These are phyloP conservation scores for Drosophila yakuba DNA, from an alignment of 1,140 invertebrate genomes.

Conservation along the genomic window DNA sequence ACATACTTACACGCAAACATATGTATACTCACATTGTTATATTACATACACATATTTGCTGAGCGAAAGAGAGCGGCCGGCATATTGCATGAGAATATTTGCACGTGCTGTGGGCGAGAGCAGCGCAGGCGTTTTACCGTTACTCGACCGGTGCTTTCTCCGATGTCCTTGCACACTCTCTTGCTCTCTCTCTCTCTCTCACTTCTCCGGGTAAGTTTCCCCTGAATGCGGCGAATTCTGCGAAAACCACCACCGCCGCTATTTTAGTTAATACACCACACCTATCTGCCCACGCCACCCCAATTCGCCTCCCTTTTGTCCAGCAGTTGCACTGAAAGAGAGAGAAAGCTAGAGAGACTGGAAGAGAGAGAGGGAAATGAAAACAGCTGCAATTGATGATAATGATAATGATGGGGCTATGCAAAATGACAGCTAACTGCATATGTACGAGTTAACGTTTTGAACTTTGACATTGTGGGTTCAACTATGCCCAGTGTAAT, in stretches of 20 bases:
- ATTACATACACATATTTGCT: not conserved
- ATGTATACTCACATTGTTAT: not conserved
- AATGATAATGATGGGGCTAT: slow-evolving; percentile 36
- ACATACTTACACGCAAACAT: not conserved
- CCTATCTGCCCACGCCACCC: slow-evolving; percentile 10
- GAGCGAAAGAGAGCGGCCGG: slow-evolving; percentile 32
- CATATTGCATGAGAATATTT: slow-evolving; percentile 52
- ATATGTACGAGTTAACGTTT: slow-evolving; percentile 34
- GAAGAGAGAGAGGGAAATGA: slow-evolving; percentile 8
- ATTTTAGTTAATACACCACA: slow-evolving; percentile 34
- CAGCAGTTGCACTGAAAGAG: not conserved
- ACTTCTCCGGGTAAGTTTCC: slow-evolving; percentile 29
- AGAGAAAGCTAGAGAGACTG: not conserved
- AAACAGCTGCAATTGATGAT: slow-evolving; percentile 50
- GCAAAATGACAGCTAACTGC: slow-evolving; percentile 6
- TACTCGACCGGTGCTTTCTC: not conserved
- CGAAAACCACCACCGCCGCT: slow-evolving; percentile 32
- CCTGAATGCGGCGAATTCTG: slow-evolving; percentile 46
- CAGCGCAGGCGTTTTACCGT: slow-evolving; percentile 25
- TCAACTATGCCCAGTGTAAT: not conserved
- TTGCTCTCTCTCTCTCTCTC: not conserved
- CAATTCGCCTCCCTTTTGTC: too few species aligned
- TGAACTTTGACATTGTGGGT: slow-evolving; percentile 38
- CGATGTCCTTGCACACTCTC: not conserved
- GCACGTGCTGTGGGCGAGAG: slow-evolving; percentile 41